phyloP scores from a whole-genome alignment of 2,888 invertebrate species.

The Chrysolina americana region DNA sequence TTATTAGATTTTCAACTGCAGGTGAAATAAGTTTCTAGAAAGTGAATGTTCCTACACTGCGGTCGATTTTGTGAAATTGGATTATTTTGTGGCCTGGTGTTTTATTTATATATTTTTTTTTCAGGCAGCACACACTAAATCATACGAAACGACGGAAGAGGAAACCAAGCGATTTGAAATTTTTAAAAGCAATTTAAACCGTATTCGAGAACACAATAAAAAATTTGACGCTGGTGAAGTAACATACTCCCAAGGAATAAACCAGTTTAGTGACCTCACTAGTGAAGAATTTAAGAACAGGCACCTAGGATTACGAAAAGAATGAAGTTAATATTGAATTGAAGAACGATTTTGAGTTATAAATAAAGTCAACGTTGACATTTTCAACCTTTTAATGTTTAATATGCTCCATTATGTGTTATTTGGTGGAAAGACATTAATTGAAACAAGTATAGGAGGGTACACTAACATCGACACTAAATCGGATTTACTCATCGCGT shows the following conservation, averaged over 20 bases:
- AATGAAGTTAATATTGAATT: neutral
- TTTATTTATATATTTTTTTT: conserved; percentile 21
- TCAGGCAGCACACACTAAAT: conserved; percentile 43
- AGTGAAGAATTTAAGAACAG: conserved; percentile 42
- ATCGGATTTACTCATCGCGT: too few species aligned
- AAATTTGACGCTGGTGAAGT: conserved; percentile 46
- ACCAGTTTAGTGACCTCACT: conserved; percentile 48
- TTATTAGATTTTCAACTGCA: too few species aligned
- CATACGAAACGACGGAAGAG: conserved; percentile 44
- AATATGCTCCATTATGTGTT: too few species aligned
- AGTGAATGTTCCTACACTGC: neutral
- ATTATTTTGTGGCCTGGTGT: neutral
- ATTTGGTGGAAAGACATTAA: too few species aligned
- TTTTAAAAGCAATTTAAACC: conserved; percentile 43
- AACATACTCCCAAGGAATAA: conserved; percentile 42
- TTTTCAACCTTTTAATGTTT: neutral
- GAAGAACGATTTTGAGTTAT: neutral
- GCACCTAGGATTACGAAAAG: neutral
- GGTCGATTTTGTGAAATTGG: neutral
- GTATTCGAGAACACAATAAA: conserved; percentile 45
- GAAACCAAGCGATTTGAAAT: conserved; percentile 43
- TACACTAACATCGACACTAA: too few species aligned
- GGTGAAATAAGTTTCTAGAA: neutral
- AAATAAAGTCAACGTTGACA: neutral
- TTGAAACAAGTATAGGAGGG: too few species aligned